Evolutionary conservation across 2,113 vertebrate species (phyloP), one percentile per base, ranked within the genome.

Genomic region (Silurus glanis): DNA sequence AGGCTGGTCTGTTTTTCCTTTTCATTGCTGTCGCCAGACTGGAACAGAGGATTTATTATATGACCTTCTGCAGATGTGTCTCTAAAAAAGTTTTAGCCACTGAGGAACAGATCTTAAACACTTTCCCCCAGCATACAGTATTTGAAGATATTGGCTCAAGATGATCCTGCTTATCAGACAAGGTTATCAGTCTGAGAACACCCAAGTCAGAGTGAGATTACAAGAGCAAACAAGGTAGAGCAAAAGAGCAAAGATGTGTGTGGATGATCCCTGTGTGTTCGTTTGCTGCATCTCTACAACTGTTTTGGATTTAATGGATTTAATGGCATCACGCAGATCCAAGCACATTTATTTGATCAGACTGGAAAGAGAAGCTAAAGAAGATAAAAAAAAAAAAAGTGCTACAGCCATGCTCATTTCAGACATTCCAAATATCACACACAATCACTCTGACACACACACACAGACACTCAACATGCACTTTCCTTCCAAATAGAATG

Each of bases 271-370:
- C 9, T 80, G 56, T 78, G 25, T 85, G 53, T 86, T 64, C 45
- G 56, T 72, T 55, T 5, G n/a, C 83, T 85, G 86, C 84, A 67
- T 75, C 80, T 81, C 72, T 88, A 84, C 61, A 37, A 59, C 37
- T 80, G 17, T 76, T 76, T 87, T 76, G 51, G 28, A 82, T 61
- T 82, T 74, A 23, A 71, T 83, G 67, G 69, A 81, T 89, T 82
- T 90, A 89, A 87, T 87, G 84, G 81, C 82, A 79, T 69, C 84
- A 79, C 59, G 80, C 83, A 87, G 87, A 84, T 87, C 79, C 80
- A 82, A 83, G 80, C 80, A 90, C 86, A 88, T 90, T 86, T 87
- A 86, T 90, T 91, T 62, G 86, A 89, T 88, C 85, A 79, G 86
- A 84, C 55, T 61, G 72, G 83, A 84, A 88, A 49, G 81, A 61